A percentile compares a stretch with the other conserved stretches of the same genome.
phyloP scores from a whole-genome alignment of 2,888 invertebrate species.

The Sphaerophoria rueppellii region DNA sequence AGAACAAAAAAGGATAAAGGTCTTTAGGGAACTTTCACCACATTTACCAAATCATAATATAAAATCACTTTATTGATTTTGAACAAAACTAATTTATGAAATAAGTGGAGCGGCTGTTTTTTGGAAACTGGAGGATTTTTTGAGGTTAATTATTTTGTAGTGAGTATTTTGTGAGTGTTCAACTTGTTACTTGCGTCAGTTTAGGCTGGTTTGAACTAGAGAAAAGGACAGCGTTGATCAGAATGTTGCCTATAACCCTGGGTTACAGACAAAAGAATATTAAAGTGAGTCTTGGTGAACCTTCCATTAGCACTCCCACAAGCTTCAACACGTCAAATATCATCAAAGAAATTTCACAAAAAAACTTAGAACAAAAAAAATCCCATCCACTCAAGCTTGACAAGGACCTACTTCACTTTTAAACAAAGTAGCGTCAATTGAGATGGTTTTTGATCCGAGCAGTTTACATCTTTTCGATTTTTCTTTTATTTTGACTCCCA shows the following conservation, averaged over 20 bases:
- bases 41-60: constrained; percentile 13
- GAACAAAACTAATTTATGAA: constrained; percentile 2
- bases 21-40: neutral
- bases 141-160: too few relatives aligned
- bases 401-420: constrained; percentile 48
- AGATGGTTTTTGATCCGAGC: constrained; percentile 60
- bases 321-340: neutral
- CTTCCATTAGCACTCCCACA: too few relatives aligned
- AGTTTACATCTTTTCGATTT: constrained; percentile 39
- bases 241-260: too few relatives aligned
- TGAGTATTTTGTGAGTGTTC: too few relatives aligned
- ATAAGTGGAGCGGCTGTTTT: too few relatives aligned
- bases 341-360: neutral
- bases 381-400: constrained; percentile 43
- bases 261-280: too few relatives aligned
- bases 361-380: constrained; percentile 13
- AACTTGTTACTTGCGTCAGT: too few relatives aligned
- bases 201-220: too few relatives aligned
- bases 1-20: neutral
- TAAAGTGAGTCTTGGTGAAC: too few relatives aligned
- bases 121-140: too few relatives aligned
- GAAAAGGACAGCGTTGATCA: too few relatives aligned
- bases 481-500: constrained; percentile 21
- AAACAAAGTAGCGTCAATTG: constrained; percentile 43
- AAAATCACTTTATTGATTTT: constrained; percentile 20